A percentile compares a stretch with the other conserved stretches of the same genome.
Conservation (phyloP, 2,888 invertebrate species). For the Tridacna gigas region DNA sequence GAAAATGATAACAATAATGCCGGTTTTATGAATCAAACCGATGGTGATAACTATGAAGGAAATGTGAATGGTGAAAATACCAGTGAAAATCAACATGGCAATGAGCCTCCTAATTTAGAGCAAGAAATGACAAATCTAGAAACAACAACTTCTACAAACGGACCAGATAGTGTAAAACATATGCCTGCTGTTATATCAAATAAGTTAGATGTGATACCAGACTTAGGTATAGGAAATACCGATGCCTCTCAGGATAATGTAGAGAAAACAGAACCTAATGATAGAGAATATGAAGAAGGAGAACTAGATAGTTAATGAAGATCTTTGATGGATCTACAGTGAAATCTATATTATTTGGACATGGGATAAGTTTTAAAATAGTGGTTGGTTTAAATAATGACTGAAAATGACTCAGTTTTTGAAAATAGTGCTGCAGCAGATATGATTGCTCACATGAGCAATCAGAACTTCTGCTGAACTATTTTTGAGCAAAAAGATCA, state of each 20-base stretch:
- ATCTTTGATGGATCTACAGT: too few relatives aligned
- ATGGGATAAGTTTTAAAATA: too few relatives aligned
- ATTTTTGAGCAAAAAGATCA: too few relatives aligned
- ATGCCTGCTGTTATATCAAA: conserved; percentile 14
- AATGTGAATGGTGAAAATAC: conserved; percentile 38
- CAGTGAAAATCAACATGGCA: conserved; percentile 1
- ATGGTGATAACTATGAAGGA: conserved; percentile 1
- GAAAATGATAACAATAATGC: neutral
- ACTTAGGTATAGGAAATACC: conserved; percentile 33
- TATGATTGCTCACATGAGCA: too few relatives aligned
- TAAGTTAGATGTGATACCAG: conserved; percentile 22
- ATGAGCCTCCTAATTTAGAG: neutral
- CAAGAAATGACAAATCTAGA: neutral
- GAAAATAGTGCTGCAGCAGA: too few relatives aligned
- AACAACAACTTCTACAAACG: conserved; percentile 26
- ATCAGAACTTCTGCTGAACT: too few relatives aligned
- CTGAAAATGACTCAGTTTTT: too few relatives aligned
- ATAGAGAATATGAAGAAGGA: conserved; percentile 66
- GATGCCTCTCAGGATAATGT: conserved; percentile 24
- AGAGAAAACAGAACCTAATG: neutral
- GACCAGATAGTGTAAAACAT: conserved; percentile 23
- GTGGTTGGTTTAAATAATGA: too few relatives aligned
- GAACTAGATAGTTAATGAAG: conserved; percentile 66
- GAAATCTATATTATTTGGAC: too few relatives aligned
- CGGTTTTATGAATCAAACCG: neutral